phyloP scores from a whole-genome alignment of 2,888 invertebrate species.

The Crepidodera aurea region DNA sequence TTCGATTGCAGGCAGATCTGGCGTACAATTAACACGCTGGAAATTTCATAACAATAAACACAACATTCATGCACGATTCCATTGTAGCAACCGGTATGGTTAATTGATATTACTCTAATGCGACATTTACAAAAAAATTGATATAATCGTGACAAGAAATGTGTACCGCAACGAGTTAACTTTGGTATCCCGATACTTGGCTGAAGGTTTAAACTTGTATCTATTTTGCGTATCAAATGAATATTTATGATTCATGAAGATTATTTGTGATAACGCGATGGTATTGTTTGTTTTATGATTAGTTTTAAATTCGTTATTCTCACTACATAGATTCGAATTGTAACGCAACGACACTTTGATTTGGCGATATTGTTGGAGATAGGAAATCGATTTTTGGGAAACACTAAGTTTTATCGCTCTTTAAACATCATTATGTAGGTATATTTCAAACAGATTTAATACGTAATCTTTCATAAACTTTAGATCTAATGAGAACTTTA shows the following conservation, averaged over 20 bases:
- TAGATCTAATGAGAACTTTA: too few relatives aligned
- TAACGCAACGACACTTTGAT: too few relatives aligned
- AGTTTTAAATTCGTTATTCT: too few relatives aligned
- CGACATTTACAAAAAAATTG: slow-evolving; percentile 31
- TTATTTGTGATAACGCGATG: slow-evolving; percentile 6
- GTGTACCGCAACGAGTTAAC: slow-evolving; percentile 25
- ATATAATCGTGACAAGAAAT: slow-evolving; percentile 35
- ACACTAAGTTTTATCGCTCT: too few relatives aligned
- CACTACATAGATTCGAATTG: too few relatives aligned
- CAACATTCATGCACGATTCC: slow-evolving; percentile 42
- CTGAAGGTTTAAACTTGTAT: slow-evolving; percentile 30
- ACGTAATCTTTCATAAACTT: too few relatives aligned
- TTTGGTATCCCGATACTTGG: slow-evolving; percentile 32
- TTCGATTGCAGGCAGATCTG: slow-evolving; percentile 15
- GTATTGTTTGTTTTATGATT: slow-evolving; percentile 2
- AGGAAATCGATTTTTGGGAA: too few relatives aligned
- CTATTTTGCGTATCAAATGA: slow-evolving; percentile 27
- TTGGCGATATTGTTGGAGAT: too few relatives aligned
- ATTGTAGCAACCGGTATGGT: slow-evolving; percentile 40
- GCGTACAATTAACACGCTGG: slow-evolving; percentile 39
- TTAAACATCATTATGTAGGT: too few relatives aligned
- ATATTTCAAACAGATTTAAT: too few relatives aligned
- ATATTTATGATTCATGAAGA: slow-evolving; percentile 37
- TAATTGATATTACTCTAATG: slow-evolving; percentile 42
- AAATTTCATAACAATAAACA: slow-evolving; percentile 41